phyloP scores from a whole-genome alignment of 2,888 invertebrate species.

The Agelastica alni region DNA sequence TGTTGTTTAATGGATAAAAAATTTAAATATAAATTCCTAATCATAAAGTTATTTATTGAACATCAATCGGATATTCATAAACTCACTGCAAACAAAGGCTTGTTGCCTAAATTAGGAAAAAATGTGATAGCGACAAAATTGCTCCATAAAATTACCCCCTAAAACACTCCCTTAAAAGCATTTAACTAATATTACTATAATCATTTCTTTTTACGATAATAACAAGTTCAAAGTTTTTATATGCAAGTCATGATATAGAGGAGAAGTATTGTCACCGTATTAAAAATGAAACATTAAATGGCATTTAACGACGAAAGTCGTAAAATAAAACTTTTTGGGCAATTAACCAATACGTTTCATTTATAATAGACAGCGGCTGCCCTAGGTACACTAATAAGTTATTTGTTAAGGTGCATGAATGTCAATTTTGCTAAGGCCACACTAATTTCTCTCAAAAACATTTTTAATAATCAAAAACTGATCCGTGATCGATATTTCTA shows the following conservation, averaged over 20 bases:
- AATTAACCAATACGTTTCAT: slow-evolving; percentile 27
- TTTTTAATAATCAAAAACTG: too few relatives aligned
- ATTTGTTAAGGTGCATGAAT: too few relatives aligned
- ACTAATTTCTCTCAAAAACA: too few relatives aligned
- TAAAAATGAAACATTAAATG: slow-evolving; percentile 26
- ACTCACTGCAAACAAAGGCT: slow-evolving; percentile 18
- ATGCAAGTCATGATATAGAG: slow-evolving; percentile 22
- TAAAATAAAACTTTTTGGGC: slow-evolving; percentile 30
- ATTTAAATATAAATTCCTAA: too few relatives aligned
- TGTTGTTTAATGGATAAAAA: too few relatives aligned
- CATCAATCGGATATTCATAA: too few relatives aligned
- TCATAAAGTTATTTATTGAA: too few relatives aligned
- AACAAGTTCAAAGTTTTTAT: slow-evolving; percentile 24
- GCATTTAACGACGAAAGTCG: slow-evolving; percentile 30
- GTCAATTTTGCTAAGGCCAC: too few relatives aligned
- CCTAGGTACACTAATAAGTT: too few relatives aligned
- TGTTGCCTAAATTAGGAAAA: slow-evolving; percentile 15
- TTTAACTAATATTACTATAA: slow-evolving; percentile 25
- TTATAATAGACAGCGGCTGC: background rate
- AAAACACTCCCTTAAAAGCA: slow-evolving; percentile 22
- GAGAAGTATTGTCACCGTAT: slow-evolving; percentile 23
- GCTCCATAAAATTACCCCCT: slow-evolving; percentile 21
- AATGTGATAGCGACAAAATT: slow-evolving; percentile 19
- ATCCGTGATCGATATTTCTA: too few relatives aligned
- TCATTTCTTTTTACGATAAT: slow-evolving; percentile 26